Base-by-base conservation (phyloP, 2,113 vertebrate species). In the Calcarius ornatus region DNA sequence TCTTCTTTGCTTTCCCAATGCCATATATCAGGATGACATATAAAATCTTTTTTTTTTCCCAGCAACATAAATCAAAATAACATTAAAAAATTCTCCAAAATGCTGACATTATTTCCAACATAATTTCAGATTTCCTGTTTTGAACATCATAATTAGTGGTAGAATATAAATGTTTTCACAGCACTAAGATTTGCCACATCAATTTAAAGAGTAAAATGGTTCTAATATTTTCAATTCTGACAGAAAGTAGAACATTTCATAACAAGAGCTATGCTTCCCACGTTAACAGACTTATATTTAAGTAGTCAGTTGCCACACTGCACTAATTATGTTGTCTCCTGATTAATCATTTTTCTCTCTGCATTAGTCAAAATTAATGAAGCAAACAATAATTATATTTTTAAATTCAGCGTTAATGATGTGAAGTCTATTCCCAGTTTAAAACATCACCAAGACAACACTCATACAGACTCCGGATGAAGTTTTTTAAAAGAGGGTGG, bases 301-400 rank as follows among this genome's bases (percentile, higher is more conserved):
- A 91, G 50, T 31, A 91, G 77, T 89, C 90, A 86, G 85, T 90
- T 79, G 64, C 42, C 47, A 94, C 61, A 53, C 45, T 81, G 48
- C 57, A 88, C 82, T 90, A 90, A 93, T 94, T 92, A 94, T 9
- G 13, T 72, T 72, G 53, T 84, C 76, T 95, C 65, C 15, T 5
- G 2, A 95, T 86, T 83, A 96, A 94, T 92, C 68, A 93, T 94
- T 90, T 94, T 95, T 81, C 66, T 82, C 86, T 93, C 82, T 25
- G 66, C 69, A 93, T 88, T 71, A 96, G 82, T 75, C 90, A 88
- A 90, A 96, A 93, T 86, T 90, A 94, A 88, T 79, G 68, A 80
- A 81, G 77, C 64, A 94, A 95, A 81, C 76, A 81, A 81, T 45
- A 83, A 76, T 71, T 54, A 13, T 53, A 51, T 60, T 78, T 93